Percentiles rank a stretch among this genome's conserved stretches.
Conservation (phyloP, 2,113 vertebrate species). For the Lepisosteus oculatus region DNA sequence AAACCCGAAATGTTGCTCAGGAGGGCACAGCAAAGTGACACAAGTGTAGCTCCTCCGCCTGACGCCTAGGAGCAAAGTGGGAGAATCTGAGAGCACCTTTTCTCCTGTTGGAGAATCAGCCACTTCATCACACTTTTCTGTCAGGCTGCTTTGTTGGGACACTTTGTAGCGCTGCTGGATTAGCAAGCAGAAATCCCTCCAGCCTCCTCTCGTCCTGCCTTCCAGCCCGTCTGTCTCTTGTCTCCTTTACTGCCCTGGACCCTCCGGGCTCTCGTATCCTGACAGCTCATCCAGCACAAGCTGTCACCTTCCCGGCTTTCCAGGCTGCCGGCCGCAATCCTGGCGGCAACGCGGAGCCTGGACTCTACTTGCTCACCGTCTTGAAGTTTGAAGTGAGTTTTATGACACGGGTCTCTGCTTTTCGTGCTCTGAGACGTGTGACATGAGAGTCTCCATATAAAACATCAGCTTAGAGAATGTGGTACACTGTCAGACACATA, state of each 20-base stretch:
- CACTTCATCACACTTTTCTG: constrained; percentile 15
- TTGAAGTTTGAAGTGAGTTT: too few species aligned
- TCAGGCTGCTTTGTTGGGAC: constrained; percentile 15
- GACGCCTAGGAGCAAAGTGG: too few species aligned
- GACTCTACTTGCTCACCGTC: too few species aligned
- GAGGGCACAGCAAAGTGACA: background rate
- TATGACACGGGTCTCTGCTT: too few species aligned
- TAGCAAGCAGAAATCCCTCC: constrained; percentile 34
- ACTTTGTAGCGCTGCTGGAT: too few species aligned
- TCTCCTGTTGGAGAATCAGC: background rate
- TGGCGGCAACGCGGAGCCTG: too few species aligned
- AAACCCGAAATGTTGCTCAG: background rate
- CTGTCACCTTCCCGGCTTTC: background rate
- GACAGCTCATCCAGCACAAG: constrained; percentile 3
- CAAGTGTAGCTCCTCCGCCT: background rate
- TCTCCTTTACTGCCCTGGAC: constrained; percentile 10
- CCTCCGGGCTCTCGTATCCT: constrained; percentile 20
- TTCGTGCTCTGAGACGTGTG: too few species aligned
- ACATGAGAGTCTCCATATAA: too few species aligned
- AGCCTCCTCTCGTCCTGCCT: constrained; percentile 20
- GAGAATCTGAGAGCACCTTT: too few species aligned
- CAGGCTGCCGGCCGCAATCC: too few species aligned
- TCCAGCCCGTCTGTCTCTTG: constrained; percentile 23
- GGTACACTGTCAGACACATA: too few species aligned
- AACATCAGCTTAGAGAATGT: too few species aligned